A percentile compares a stretch with the other conserved stretches of the same genome.
Evolutionary conservation across 2,888 invertebrate genomes (phyloP).

Genomic region (Apodemia mormo): DNA sequence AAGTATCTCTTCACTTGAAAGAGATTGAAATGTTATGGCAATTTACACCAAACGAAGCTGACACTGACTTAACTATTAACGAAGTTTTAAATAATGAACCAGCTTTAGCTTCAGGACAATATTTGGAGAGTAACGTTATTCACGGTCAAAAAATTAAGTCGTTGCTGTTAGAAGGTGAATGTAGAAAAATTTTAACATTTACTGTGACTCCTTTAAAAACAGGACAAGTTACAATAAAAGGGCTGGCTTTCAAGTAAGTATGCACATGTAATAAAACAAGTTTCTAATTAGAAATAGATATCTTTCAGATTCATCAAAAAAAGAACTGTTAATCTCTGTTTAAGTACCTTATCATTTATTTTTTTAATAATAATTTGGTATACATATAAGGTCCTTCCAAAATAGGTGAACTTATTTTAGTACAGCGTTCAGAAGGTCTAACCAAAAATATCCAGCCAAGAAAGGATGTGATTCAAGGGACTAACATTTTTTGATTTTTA

Average conservation of each 20-base stretch:
- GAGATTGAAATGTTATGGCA: constrained; percentile 89
- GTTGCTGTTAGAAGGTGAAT: constrained; percentile 80
- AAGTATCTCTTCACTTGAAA: constrained; percentile 85
- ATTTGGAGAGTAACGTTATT: constrained; percentile 65
- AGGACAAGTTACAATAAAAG: constrained; percentile 88
- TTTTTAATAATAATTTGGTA: no score
- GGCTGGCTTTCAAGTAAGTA: constrained; percentile 85
- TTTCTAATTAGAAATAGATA: no score
- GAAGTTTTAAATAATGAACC: constrained; percentile 59
- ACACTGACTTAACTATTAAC: constrained; percentile 45
- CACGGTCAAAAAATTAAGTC: constrained; percentile 81
- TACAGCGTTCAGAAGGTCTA: no score
- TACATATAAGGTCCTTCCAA: no score
- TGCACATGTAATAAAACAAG: constrained; percentile 28
- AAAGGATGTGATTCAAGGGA: no score
- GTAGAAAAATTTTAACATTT: constrained; percentile 84
- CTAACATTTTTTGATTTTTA: no score
- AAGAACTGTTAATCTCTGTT: no score
- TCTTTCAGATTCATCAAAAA: no score
- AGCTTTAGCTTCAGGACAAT: constrained; percentile 52
- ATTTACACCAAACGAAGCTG: constrained; percentile 62
- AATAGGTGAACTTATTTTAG: no score
- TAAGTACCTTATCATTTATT: no score
- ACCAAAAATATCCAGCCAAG: no score
- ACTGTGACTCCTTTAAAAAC: constrained; percentile 87